These are phyloP conservation scores for Mesochorus sp. DNA, from an alignment of 2,888 invertebrate genomes.

Conservation along the genomic window DNA sequence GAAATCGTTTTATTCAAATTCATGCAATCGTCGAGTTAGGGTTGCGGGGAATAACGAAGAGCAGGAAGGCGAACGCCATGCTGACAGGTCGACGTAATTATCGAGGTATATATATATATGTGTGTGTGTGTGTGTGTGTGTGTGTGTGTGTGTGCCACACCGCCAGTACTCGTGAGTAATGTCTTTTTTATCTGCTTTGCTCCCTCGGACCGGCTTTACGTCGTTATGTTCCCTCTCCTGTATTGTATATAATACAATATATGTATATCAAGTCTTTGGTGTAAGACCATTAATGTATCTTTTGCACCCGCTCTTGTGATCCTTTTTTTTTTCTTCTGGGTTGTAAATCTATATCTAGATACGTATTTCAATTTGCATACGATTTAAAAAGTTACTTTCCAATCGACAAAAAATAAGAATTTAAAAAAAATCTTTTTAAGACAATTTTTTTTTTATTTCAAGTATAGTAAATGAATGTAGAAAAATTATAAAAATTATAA, in stretches of 20 bases:
- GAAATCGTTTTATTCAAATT: constrained; percentile 59
- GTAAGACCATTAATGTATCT: constrained; percentile 78
- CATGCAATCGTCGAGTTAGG: constrained; percentile 40
- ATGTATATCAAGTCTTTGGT: constrained; percentile 23
- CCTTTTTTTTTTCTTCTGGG: constrained; percentile 40
- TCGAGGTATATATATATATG: constrained; percentile 57
- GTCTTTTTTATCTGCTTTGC: constrained; percentile 78
- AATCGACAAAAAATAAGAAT: too few species aligned
- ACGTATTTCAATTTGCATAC: constrained; percentile 20
- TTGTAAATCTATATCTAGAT: neutral
- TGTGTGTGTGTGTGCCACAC: neutral
- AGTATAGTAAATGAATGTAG: too few species aligned
- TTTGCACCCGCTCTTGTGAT: constrained; percentile 53
- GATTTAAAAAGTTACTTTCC: neutral
- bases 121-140: neutral
- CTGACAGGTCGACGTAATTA: constrained; percentile 75
- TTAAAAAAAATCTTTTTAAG: too few species aligned
- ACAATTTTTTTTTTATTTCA: too few species aligned
- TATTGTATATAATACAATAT: constrained; percentile 17
- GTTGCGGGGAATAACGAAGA: neutral
- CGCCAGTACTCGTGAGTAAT: constrained; percentile 77
- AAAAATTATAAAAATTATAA: too few species aligned
- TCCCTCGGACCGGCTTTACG: constrained; percentile 67
- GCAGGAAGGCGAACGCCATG: constrained; percentile 16
- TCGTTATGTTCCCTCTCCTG: constrained; percentile 72